Conservation (phyloP, 2,113 vertebrate species). For the Plotosus lineatus region DNA sequence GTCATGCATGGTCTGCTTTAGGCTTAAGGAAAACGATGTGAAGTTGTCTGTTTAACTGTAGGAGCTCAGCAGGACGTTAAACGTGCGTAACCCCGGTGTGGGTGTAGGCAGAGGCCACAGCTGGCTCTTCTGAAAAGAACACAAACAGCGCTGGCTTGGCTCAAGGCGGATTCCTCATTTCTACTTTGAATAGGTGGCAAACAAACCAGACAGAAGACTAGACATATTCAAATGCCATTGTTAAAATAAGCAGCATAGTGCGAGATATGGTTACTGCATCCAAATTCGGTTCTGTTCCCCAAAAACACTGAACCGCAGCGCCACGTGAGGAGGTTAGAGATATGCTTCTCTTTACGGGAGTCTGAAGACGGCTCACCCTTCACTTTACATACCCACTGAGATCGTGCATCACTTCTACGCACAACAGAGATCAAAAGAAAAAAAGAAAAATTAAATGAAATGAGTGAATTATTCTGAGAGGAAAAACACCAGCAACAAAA, state of each 20-base stretch:
- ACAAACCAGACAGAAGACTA: slow-evolving; percentile 34
- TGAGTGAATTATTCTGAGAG: not conserved
- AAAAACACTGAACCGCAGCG: not conserved
- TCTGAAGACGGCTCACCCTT: not conserved
- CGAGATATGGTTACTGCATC: slow-evolving; percentile 29
- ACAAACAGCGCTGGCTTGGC: slow-evolving; percentile 20
- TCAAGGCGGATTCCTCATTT: not conserved
- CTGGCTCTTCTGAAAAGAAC: slow-evolving; percentile 4
- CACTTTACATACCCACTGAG: not conserved
- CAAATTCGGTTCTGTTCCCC: slow-evolving; percentile 17
- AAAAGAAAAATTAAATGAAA: not conserved
- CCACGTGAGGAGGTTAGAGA: not conserved
- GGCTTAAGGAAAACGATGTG: not conserved
- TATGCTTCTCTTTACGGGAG: not conserved
- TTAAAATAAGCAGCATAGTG: slow-evolving; percentile 34
- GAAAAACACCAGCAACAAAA: no score
- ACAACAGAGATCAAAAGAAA: no score
- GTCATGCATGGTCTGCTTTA: not conserved
- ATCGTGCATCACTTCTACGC: not conserved
- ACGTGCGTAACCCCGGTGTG: not conserved
- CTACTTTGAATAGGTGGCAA: slow-evolving; percentile 47
- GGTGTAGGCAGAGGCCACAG: not conserved
- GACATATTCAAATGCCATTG: slow-evolving; percentile 52
- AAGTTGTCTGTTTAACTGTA: not conserved
- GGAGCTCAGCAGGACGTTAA: not conserved